A percentile compares a stretch with the other conserved stretches of the same genome.
phyloP scores from a whole-genome alignment of 1,140 invertebrate species.

The Cyrtorhinus lividipennis region DNA sequence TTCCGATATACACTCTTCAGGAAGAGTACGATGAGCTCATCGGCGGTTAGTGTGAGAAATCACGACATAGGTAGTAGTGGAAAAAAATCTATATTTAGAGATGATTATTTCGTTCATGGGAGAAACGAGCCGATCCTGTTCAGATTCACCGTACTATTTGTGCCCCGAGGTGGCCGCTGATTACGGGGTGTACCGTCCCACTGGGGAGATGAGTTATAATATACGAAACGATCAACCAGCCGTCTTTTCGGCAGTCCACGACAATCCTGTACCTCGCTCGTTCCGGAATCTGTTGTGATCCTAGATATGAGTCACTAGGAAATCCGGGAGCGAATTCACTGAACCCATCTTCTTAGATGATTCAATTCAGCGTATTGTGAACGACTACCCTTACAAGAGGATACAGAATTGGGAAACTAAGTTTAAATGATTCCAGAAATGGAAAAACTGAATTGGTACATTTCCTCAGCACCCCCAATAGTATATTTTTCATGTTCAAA shows the following conservation, averaged over 20 bases:
- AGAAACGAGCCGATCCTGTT: background rate
- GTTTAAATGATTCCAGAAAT: too few species aligned
- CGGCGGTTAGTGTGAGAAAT: background rate
- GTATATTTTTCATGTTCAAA: too few species aligned
- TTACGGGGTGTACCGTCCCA: background rate
- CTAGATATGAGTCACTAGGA: background rate
- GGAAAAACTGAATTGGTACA: too few species aligned
- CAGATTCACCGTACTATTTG: background rate
- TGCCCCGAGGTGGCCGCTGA: background rate
- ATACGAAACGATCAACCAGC: too few species aligned
- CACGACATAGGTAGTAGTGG: background rate
- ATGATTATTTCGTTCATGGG: background rate
- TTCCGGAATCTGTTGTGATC: too few species aligned
- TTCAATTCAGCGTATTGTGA: too few species aligned
- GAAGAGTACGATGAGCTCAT: too few species aligned
- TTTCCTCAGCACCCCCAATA: too few species aligned
- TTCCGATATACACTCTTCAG: too few species aligned
- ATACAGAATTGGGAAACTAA: too few species aligned
- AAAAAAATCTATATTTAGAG: background rate
- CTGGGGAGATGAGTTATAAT: background rate
- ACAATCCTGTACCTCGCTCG: background rate
- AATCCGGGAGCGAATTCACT: background rate
- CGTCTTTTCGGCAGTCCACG: background rate
- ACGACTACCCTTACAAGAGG: too few species aligned
- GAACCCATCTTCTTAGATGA: too few species aligned